These are phyloP conservation scores for Galleria mellonella DNA, from an alignment of 1,140 invertebrate genomes.

Conservation along the genomic window DNA sequence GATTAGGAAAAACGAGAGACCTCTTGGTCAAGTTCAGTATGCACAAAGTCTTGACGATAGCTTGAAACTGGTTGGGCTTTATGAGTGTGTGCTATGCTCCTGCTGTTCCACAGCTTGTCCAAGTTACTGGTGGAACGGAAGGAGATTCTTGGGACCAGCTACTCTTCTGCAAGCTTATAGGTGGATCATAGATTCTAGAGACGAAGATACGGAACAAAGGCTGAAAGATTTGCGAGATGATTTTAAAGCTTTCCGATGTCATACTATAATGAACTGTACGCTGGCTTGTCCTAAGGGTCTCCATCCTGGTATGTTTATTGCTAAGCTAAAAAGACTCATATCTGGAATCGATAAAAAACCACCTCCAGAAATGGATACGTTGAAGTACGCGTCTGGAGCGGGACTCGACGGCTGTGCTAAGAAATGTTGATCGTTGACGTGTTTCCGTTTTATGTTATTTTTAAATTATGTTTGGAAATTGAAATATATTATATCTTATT, in stretches of 20 bases:
- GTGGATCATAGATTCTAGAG: slow-evolving; percentile 87
- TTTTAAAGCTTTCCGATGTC: slow-evolving; percentile 84
- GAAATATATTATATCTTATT: too few species aligned
- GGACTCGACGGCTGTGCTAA: not conserved
- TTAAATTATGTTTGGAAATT: not conserved
- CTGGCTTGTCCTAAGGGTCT: slow-evolving; percentile 89
- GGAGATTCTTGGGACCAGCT: slow-evolving; percentile 56
- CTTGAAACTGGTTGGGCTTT: slow-evolving; percentile 84
- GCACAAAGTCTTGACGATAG: slow-evolving; percentile 82
- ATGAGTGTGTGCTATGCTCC: slow-evolving; percentile 90
- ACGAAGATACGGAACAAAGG: slow-evolving; percentile 79
- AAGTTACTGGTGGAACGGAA: slow-evolving; percentile 89
- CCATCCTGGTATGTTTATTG: slow-evolving; percentile 95
- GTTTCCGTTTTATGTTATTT: not conserved
- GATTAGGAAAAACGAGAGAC: slow-evolving; percentile 79
- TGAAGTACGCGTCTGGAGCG: slow-evolving; percentile 54
- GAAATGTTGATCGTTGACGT: not conserved
- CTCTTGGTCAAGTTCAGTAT: slow-evolving; percentile 74
- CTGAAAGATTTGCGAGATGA: slow-evolving; percentile 81
- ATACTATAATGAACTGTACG: slow-evolving; percentile 89
- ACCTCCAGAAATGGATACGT: slow-evolving; percentile 78
- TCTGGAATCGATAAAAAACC: slow-evolving; percentile 85
- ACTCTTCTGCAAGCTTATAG: slow-evolving; percentile 70
- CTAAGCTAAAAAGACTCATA: slow-evolving; percentile 93
- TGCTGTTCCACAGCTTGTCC: slow-evolving; percentile 92